Base-by-base conservation (phyloP, 2,888 invertebrate genomes). In the Phengaris arion region DNA sequence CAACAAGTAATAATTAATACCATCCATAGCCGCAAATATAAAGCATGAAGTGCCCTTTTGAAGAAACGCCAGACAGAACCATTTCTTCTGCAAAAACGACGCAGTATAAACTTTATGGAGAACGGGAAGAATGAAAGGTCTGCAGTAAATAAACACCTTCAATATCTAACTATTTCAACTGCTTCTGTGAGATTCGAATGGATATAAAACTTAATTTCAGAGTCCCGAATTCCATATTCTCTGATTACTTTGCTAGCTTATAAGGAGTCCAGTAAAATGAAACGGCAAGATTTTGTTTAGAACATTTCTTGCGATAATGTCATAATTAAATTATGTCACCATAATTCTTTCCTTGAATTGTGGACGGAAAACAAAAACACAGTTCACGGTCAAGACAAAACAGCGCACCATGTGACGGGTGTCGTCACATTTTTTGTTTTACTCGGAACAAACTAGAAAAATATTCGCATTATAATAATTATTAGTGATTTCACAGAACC, bases 351-450 rank as follows among this genome's bases (percentile, higher is more conserved):
- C 70, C 70, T 70, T 52, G 52, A 70, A 35, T 35, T 2, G 4
- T 35, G 48, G 15, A 22, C 12, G 51, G 51, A 51, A 22, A 70
- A 52, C 51, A 70, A 72, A 72, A 72, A 22, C 52, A 10, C 13
- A 35, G 72, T 72, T 72, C 72, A 72, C 52, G 72, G 72, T 4
- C 72, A 45, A 13, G 22, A 22, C 70, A 15, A 48, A 35, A 22
- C 12, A 52, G 22, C 70, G 35, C 48, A 54, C 22, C 52, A 72
- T 72, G 72, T 54, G 22, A 72, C 52, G 52, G 45, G 35, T 72
- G 12, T 6, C 72, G 52, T 52, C 52, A 54, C 54, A 35, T 68
- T 68, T 70, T 72, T 54, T 72, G 72, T 72, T 72, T 54, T 52
- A 52, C 52, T 54, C 52, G 52, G 54, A 54, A 72, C 51, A 22